A percentile compares a stretch with the other conserved stretches of the same genome.
phyloP scores from a whole-genome alignment of 2,113 vertebrate genomes.

The Lepus timidus region DNA sequence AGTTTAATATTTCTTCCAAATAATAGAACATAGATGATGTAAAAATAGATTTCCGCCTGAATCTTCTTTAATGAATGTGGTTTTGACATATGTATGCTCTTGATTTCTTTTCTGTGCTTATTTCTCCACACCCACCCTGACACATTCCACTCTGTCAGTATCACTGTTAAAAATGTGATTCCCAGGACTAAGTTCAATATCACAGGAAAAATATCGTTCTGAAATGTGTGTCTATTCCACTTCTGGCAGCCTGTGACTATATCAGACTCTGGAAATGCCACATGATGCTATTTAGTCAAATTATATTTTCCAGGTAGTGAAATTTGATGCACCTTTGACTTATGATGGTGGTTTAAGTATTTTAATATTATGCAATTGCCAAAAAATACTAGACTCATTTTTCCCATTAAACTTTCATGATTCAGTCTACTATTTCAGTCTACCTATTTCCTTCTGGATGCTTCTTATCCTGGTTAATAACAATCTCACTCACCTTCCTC shows the following conservation, averaged over 20 bases:
- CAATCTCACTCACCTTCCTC: neutral
- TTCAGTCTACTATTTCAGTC: neutral
- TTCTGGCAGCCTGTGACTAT: neutral
- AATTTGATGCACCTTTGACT: neutral
- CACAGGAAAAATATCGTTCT: neutral
- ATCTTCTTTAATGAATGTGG: neutral
- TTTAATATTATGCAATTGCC: neutral
- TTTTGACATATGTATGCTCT: neutral
- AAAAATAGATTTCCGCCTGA: constrained; percentile 25
- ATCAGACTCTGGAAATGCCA: neutral
- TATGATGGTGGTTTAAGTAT: neutral
- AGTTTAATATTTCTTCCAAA: neutral
- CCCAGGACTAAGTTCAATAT: neutral
- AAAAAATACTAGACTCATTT: neutral
- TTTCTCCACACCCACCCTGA: neutral
- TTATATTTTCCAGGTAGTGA: neutral
- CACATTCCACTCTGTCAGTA: neutral
- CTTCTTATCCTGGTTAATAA: neutral
- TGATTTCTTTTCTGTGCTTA: neutral
- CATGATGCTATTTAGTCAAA: neutral
- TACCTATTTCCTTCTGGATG: neutral
- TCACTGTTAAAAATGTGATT: neutral
- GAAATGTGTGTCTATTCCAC: neutral
- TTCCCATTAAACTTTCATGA: neutral
- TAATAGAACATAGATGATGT: neutral